Base-by-base conservation (phyloP, 2,113 vertebrate genomes). In the Oncorhynchus kisutch region DNA sequence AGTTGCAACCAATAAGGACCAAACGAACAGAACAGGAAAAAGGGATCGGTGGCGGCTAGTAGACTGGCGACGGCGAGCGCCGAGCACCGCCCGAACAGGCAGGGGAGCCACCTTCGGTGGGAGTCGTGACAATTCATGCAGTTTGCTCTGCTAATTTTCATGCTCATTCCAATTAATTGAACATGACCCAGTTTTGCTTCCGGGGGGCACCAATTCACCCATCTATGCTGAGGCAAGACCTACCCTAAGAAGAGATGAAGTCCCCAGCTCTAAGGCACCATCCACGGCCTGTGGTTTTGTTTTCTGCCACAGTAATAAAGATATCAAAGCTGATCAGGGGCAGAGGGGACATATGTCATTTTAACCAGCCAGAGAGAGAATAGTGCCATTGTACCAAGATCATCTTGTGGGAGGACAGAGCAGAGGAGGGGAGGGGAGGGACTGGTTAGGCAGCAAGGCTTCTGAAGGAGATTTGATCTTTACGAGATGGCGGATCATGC, bases 61-160 rank as follows among this genome's bases (percentile, higher is more conserved):
- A 0, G 3, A 27, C 27, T 3, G 27, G 27, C 3, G 27, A 27
- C 27, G 27, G 3, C 27, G 27, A 27, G 27, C 3, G 27, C 27
- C 27, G 27, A 27, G 27, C 3, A 0, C 27, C 27, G 0, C 27
- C 3, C 27, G 27, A 27, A 27, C 27, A 27, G 27, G 27, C 27
- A 27, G 27, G 27, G 27, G 27, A 27, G 27, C 0, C 27, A 27
- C 27, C 27, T 27, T 27, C 27, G 3, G 27, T 27, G 27, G 27
- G 27, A 27, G 3, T 27, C 27, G 27, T 27, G 27, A 27, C 27
- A 27, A 95, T 94, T 95, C 94, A 95, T 95, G 94, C 93, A 94
- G 95, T 96, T 96, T 96, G 95, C 94, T 94, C 93, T 94, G 92
- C 96, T 96, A 96, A 96, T 95, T 95, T 96, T 95, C 93, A 89